Percentiles rank a stretch among this genome's conserved stretches.
Conservation (phyloP, 2,888 invertebrate species). For the Aphodius granarius region DNA sequence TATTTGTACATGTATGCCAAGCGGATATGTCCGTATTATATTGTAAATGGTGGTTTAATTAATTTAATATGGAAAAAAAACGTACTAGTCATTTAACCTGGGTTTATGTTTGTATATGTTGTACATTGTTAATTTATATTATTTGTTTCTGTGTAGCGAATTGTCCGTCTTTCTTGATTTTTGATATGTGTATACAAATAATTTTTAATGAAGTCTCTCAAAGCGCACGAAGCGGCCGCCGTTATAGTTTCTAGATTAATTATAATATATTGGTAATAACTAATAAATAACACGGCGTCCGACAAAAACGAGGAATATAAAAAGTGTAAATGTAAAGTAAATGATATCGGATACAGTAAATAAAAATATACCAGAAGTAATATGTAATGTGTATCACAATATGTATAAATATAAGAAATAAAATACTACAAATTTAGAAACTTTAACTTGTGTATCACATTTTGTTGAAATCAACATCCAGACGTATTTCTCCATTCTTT, state of each 20-base stretch:
- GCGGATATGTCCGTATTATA: constrained; percentile 25
- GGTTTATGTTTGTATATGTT: constrained; percentile 40
- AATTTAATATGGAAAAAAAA: constrained; percentile 46
- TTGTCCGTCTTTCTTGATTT: neutral
- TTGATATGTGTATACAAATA: neutral
- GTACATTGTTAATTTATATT: constrained; percentile 36
- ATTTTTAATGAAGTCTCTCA: neutral
- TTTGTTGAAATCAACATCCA: neutral
- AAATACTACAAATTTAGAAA: constrained; percentile 26
- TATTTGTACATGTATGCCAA: neutral
- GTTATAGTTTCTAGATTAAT: neutral
- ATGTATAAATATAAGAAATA: constrained; percentile 42
- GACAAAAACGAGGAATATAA: neutral
- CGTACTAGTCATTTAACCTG: constrained; percentile 49
- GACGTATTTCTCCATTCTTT: neutral
- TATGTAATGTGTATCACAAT: constrained; percentile 44
- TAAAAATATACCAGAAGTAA: constrained; percentile 38
- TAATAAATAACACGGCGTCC: no score
- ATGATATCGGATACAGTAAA: constrained; percentile 16
- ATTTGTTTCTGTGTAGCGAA: constrained; percentile 23
- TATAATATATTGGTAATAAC: neutral
- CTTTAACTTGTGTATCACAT: neutral
- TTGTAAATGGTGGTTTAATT: constrained; percentile 43
- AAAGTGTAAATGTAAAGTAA: neutral
- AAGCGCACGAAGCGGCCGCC: neutral